Percentiles rank a stretch among this genome's conserved stretches.
These are phyloP conservation scores for Netelia fuscicornis DNA, from an alignment of 2,888 invertebrate species.

Conservation along the genomic window DNA sequence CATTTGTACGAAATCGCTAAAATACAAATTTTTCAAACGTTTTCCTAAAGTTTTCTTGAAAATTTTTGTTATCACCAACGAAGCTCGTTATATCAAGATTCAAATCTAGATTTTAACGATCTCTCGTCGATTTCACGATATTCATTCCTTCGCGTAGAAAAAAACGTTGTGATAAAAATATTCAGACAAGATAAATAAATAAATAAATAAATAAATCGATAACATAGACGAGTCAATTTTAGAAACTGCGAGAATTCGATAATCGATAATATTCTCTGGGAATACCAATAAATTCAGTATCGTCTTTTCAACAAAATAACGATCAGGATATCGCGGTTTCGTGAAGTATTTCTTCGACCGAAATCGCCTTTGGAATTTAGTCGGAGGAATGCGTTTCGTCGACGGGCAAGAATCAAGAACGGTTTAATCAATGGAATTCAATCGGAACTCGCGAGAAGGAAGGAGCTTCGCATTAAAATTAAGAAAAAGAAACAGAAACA, in stretches of 20 bases:
- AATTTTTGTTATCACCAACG: no score
- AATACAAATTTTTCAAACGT: no score
- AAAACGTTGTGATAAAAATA: background rate
- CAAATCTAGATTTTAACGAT: no score
- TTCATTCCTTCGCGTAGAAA: no score
- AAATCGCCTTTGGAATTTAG: conserved; percentile 41
- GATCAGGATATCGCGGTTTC: conserved; percentile 1
- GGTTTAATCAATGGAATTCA: conserved; percentile 40
- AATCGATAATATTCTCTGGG: conserved; percentile 1
- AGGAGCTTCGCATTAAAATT: background rate
- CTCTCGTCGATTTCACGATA: no score
- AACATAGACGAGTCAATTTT: background rate
- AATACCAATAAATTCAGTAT: conserved; percentile 32
- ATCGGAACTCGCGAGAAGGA: background rate
- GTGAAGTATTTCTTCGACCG: conserved; percentile 40
- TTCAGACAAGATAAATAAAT: background rate
- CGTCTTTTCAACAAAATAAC: conserved; percentile 4
- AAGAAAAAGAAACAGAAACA: background rate
- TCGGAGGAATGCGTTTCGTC: conserved; percentile 49
- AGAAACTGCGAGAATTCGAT: background rate
- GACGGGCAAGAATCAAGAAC: conserved; percentile 22
- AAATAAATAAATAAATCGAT: background rate
- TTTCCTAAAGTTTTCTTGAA: no score
- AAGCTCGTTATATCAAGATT: no score
- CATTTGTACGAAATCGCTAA: no score